These are phyloP conservation scores for Lagenorhynchus albirostris DNA, from an alignment of 2,113 vertebrate genomes.

Conservation along the genomic window DNA sequence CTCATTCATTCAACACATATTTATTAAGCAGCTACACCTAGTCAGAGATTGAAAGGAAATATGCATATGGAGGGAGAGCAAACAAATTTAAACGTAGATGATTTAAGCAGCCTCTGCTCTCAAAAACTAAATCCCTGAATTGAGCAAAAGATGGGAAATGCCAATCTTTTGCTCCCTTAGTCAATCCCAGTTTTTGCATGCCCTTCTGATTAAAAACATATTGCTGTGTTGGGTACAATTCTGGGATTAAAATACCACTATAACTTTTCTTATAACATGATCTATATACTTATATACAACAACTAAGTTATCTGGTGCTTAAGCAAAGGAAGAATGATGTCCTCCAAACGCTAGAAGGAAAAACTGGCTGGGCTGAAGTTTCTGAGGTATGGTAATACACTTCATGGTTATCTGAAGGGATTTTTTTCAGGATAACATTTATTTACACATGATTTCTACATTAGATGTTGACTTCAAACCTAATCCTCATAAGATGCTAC, in stretches of 20 bases:
- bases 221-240: background rate
- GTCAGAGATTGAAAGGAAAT: background rate
- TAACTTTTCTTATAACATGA: background rate
- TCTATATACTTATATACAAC: background rate
- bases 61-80: background rate
- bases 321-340: background rate
- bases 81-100: background rate
- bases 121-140: slow-evolving; percentile 3
- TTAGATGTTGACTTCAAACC: background rate
- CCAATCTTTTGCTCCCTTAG: background rate
- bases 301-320: background rate
- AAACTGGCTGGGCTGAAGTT: background rate
- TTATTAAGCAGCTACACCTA: background rate
- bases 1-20: background rate
- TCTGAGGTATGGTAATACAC: background rate
- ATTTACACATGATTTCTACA: background rate
- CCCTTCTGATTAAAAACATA: background rate
- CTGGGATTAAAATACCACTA: background rate
- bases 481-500: background rate
- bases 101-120: background rate
- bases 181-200: background rate
- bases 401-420: background rate
- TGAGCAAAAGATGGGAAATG: background rate
- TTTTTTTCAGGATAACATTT: background rate
- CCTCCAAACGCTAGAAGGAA: background rate